phyloP scores from a whole-genome alignment of 2,113 vertebrate species.

The Lota lota region DNA sequence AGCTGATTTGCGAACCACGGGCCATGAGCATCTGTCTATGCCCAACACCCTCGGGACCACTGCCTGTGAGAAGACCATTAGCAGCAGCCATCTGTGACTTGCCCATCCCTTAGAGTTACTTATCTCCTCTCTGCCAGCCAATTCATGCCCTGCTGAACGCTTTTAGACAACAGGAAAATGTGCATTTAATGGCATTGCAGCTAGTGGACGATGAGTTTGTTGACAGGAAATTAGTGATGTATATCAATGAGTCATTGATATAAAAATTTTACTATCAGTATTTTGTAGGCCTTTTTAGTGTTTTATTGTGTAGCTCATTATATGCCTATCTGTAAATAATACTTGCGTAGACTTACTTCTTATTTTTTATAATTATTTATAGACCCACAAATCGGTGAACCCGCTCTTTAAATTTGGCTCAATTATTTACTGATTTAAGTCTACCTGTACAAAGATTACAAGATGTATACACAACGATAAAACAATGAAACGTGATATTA shows the following conservation, averaged over 20 bases:
- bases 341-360: no score
- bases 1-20: conserved; percentile 18
- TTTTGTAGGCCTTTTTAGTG: no score
- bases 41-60: conserved; percentile 38
- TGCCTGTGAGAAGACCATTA: conserved; percentile 36
- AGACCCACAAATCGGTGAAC: no score
- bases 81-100: conserved; percentile 50
- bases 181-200: conserved; percentile 8
- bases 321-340: no score
- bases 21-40: conserved; percentile 24
- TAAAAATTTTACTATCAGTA: no score
- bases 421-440: neutral
- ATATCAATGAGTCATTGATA: no score
- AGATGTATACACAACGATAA: neutral
- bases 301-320: no score
- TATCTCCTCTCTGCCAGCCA: conserved; percentile 15
- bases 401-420: no score
- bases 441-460: neutral
- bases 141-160: conserved; percentile 7
- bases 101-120: neutral
- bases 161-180: conserved; percentile 4
- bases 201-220: neutral
- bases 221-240: no score
- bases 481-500: neutral
- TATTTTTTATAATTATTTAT: no score